Evolutionary conservation across 2,888 invertebrate genomes (phyloP), one percentile per base, ranked within the genome.

Genomic region (Danaus chrysippus): DNA sequence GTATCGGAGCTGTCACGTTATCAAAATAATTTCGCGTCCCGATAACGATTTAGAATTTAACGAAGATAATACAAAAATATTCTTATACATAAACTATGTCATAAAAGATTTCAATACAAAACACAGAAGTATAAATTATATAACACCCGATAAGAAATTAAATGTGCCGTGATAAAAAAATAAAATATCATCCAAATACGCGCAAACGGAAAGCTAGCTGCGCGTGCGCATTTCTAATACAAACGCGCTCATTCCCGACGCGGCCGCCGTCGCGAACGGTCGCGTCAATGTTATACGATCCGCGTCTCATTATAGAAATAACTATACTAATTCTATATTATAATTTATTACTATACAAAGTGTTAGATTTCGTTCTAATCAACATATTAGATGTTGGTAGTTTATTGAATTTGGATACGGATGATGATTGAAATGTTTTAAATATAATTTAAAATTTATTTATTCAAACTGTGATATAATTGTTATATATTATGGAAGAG

Each of bases 381-480:
- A 71, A 68, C 12, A 49, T 82, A 0, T 46, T 87, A 12, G 62
- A 67, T 10, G 69, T 87, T 1, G 72, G 75, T 0, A 73, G 73
- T 44, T 19, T 83, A 11, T 80, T 76, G 71, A 82, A 83, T 43
- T 70, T 84, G 59, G 86, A 86, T 0, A 44, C 73, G 0, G 84
- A 86, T 0, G 84, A 84, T 67, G 83, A 86, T n/a, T 76, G 73
- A 71, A 68, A 77, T 71, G 71, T 68, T 70, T 73, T 68, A 71
- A 70, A 75, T 65, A 49, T 62, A 68, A 68, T 70, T 67, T 69
- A 65, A 61, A 59, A 60, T 72, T 77, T 84, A 85, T 85, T 86
- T 87, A 87, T 88, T 81, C 84, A 84, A 86, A 52, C 86, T 89
- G 88, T 88, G 86, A 87, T 89, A 83, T 64, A 63, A 66, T 67